A percentile compares a stretch with the other conserved stretches of the same genome.
Conservation (phyloP, 2,797 vertebrate genomes). For the Lutjanus campechanus region DNA sequence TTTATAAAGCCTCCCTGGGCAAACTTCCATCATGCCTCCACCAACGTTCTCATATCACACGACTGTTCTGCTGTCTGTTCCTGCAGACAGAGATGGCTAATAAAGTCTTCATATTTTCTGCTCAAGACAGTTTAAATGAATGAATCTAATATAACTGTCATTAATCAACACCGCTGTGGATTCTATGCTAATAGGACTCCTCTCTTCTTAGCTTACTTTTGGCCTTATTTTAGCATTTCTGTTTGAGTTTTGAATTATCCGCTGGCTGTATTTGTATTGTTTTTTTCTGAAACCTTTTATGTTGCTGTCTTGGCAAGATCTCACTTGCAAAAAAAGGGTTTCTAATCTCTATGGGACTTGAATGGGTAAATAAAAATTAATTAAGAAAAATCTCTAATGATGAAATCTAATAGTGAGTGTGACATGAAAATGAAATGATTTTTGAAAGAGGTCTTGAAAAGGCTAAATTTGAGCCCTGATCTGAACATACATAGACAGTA, state of each 20-base stretch:
- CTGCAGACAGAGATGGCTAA: background rate
- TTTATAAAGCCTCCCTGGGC: slow-evolving; percentile 1
- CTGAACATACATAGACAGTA: background rate
- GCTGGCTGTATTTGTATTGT: background rate
- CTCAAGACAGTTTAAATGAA: background rate
- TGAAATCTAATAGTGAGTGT: background rate
- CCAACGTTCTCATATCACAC: background rate
- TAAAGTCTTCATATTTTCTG: background rate
- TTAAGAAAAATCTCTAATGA: background rate
- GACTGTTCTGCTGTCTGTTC: background rate
- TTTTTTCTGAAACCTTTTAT: background rate
- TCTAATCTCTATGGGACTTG: background rate
- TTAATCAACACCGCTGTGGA: background rate
- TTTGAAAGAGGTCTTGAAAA: background rate
- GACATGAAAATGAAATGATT: background rate
- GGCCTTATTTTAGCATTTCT: background rate
- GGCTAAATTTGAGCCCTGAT: background rate
- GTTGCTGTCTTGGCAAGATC: background rate
- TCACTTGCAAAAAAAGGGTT: background rate
- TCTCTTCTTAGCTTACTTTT: background rate
- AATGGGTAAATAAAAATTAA: background rate
- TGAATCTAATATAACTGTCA: background rate
- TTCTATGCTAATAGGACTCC: too few species aligned
- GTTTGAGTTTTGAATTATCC: background rate
- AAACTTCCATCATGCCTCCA: background rate